Conservation (phyloP, 1,140 invertebrate genomes). For the Catajapyx aquilonaris region DNA sequence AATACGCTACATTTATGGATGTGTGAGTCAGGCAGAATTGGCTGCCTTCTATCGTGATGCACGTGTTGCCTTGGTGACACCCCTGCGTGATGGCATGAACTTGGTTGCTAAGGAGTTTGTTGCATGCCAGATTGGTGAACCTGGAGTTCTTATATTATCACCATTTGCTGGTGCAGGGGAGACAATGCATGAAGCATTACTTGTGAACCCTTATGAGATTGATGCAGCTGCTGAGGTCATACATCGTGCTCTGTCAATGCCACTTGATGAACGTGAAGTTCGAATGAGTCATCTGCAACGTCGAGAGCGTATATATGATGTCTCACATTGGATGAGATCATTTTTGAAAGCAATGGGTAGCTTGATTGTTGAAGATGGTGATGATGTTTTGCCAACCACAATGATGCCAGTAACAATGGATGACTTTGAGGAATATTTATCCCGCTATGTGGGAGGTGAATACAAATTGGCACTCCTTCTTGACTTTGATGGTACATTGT, state of each 20-base stretch:
- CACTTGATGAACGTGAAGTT: slow-evolving; percentile 62
- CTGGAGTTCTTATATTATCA: slow-evolving; percentile 70
- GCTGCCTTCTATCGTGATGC: slow-evolving; percentile 68
- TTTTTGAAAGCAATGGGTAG: slow-evolving; percentile 72
- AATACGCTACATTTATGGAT: slow-evolving; percentile 76
- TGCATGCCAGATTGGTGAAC: slow-evolving; percentile 68
- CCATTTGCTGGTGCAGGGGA: slow-evolving; percentile 77
- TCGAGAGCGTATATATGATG: slow-evolving; percentile 60
- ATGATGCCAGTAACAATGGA: slow-evolving; percentile 69
- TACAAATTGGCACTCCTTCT: slow-evolving; percentile 63
- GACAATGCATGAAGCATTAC: slow-evolving; percentile 74
- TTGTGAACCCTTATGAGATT: slow-evolving; percentile 78
- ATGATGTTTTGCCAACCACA: slow-evolving; percentile 52
- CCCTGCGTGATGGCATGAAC: slow-evolving; percentile 79
- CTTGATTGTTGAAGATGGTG: slow-evolving; percentile 42
- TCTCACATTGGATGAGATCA: slow-evolving; percentile 71
- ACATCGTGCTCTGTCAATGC: slow-evolving; percentile 71
- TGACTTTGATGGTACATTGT: slow-evolving; percentile 76
- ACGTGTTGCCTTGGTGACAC: slow-evolving; percentile 65
- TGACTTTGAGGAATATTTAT: slow-evolving; percentile 67
- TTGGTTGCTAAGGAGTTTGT: slow-evolving; percentile 84
- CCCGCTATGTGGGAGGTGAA: slow-evolving; percentile 64
- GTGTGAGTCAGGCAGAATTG: slow-evolving; percentile 61
- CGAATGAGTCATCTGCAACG: slow-evolving; percentile 66
- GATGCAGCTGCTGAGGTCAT: slow-evolving; percentile 69